Base-by-base conservation (phyloP, 2,113 vertebrate genomes). In the Miniopterus natalensis region DNA sequence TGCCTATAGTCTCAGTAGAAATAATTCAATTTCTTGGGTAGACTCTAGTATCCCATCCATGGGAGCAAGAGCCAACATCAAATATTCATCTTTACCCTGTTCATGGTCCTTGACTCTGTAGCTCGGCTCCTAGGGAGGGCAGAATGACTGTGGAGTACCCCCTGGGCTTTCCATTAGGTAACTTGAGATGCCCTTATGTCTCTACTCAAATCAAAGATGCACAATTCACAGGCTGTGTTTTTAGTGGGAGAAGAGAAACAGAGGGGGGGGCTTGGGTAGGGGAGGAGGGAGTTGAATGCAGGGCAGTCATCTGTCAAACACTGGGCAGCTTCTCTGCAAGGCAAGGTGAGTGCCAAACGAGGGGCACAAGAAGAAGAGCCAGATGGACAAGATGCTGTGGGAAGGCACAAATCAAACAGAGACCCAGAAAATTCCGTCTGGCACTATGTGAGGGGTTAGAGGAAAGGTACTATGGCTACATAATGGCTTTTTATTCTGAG, bases 231-330 rank as follows among this genome's bases (percentile, higher is more conserved):
- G 49, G 14, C 49, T 65, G 2, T 49, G 36, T 6, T 20, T 70
- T 47, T 6, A 21, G 31, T 49, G 45, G 27, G 51, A 49, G 42
- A 53, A 42, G n/a, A 59, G 18, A 45, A 55, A 31, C 12, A n/a
- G 78, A 6, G 15, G 29, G 27, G 27, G 55, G 25, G 13, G 27
- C 29, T 5, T 23, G 8, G 25, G 42, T 3, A 55, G 55, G 12
- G 18, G 5, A 0, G 3, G 17, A 36, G 31, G n/a, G 20, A 27
- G 53, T 8, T 49, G 49, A 36, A 7, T 1, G 8, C 5, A 18
- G 20, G 53, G 18, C 1, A 0, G 14, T 31, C 25, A 47, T 29
- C 18, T 49, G 23, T 29, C 25, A 4, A 6, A 49, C 8, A 25
- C 6, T 61, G 3, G 49, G 57, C 9, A 10, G 27, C 71, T 80